Conservation (phyloP, 2,888 invertebrate genomes). For the Cataglyphis cursor region DNA sequence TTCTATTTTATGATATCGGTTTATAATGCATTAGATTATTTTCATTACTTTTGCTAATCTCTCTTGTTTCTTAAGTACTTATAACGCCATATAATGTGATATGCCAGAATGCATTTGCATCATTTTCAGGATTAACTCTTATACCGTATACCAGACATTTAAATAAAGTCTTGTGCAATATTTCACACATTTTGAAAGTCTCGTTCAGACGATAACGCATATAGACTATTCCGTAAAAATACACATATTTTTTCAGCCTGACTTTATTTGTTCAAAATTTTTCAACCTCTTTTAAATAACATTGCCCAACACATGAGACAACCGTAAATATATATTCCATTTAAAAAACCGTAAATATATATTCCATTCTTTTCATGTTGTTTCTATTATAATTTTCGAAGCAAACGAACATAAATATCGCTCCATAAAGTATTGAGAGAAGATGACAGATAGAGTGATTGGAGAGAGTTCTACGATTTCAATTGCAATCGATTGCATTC, state of each 20-base stretch:
- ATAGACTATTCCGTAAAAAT: neutral
- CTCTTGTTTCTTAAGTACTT: neutral
- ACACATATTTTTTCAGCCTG: neutral
- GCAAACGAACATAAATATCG: neutral
- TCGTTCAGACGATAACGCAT: neutral
- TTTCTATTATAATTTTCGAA: neutral
- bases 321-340: neutral
- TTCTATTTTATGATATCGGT: neutral
- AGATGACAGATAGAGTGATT: neutral
- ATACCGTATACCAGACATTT: neutral
- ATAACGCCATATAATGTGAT: neutral
- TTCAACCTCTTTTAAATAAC: neutral
- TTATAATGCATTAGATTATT: neutral
- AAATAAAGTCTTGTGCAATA: neutral
- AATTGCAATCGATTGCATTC: conserved; percentile 22
- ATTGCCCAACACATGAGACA: neutral
- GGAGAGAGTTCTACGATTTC: conserved; percentile 22
- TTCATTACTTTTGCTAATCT: neutral
- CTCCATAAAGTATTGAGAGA: neutral
- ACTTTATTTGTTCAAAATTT: neutral
- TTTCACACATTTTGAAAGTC: neutral
- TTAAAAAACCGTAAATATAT: neutral
- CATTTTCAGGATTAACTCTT: neutral
- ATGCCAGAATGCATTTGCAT: neutral
- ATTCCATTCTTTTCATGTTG: neutral